Evolutionary conservation across 1,140 invertebrate genomes (phyloP).

Genomic region (Scaptomyza hsui): DNA sequence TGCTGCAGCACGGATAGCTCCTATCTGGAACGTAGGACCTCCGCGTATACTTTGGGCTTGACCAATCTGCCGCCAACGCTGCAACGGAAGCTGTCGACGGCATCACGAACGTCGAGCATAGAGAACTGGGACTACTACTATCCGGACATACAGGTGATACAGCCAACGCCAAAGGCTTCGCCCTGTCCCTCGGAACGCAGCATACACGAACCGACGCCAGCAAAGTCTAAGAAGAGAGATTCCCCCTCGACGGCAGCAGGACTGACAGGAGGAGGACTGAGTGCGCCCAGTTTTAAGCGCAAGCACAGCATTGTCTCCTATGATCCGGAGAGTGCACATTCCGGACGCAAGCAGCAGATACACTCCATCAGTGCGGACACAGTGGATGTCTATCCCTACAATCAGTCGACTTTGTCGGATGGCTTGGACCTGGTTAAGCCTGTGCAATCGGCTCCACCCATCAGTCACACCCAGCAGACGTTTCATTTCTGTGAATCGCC

Average conservation of each 20-base stretch:
- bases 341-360: constrained; percentile 77
- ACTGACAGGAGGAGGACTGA: no score
- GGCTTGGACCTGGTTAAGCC: constrained; percentile 51
- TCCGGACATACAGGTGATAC: constrained; percentile 90
- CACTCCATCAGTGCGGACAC: constrained; percentile 82
- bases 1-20: constrained; percentile 92
- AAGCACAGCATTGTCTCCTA: constrained; percentile 83
- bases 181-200: constrained; percentile 89
- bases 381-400: constrained; percentile 79
- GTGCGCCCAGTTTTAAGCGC: constrained; percentile 63
- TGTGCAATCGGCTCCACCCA: constrained; percentile 58
- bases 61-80: constrained; percentile 85
- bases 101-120: constrained; percentile 84
- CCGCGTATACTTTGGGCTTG: constrained; percentile 89
- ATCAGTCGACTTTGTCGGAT: constrained; percentile 47
- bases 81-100: constrained; percentile 75
- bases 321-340: constrained; percentile 77
- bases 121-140: constrained; percentile 87
- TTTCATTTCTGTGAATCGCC: constrained; percentile 73
- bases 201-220: constrained; percentile 54
- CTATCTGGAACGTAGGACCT: constrained; percentile 90
- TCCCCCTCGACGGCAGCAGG: no score
- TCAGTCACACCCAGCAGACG: constrained; percentile 44
- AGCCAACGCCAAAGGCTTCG: constrained; percentile 91
- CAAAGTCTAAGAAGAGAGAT: not conserved